phyloP scores from a whole-genome alignment of 64 coral and sea anemone genomes.

The Orbicella faveolata region DNA sequence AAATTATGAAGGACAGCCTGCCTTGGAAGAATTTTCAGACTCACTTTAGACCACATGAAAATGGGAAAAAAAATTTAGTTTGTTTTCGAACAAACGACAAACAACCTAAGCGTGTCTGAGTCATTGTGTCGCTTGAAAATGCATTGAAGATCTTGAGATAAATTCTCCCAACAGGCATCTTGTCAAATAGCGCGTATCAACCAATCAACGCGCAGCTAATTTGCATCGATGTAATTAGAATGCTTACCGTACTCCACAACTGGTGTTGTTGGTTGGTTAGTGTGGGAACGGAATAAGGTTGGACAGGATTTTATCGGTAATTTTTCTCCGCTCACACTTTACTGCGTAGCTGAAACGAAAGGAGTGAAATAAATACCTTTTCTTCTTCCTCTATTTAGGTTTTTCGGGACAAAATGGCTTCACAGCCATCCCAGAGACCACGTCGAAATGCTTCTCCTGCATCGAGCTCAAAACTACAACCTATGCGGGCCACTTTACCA shows the following conservation, averaged over 20 bases:
- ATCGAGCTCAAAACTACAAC: conserved; percentile 98
- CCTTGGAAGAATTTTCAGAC: neutral
- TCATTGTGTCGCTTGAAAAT: conserved; percentile 9
- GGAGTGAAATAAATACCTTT: conserved; percentile 41
- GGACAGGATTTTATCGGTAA: conserved; percentile 41
- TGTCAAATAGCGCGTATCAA: conserved; percentile 62
- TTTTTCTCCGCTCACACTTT: conserved; percentile 36
- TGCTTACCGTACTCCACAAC: conserved; percentile 94
- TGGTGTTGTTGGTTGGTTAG: conserved; percentile 89
- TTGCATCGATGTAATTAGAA: conserved; percentile 92
- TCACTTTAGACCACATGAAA: neutral
- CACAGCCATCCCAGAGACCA: conserved; percentile 94
- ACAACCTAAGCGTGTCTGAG: conserved; percentile 11
- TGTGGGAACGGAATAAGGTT: conserved; percentile 44
- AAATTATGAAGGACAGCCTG: neutral
- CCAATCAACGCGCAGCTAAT: conserved; percentile 77
- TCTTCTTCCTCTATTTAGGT: conserved; percentile 56
- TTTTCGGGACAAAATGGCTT: conserved; percentile 83
- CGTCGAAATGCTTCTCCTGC: conserved; percentile 95
- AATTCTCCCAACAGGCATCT: conserved; percentile 73
- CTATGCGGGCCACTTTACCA: conserved; percentile 90
- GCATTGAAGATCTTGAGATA: conserved; percentile 11
- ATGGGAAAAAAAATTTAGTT: neutral
- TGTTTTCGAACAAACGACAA: neutral
- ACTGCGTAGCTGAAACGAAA: conserved; percentile 21